Evolutionary conservation across 2,113 vertebrate species (phyloP).

Genomic region (Varanus komodoensis): DNA sequence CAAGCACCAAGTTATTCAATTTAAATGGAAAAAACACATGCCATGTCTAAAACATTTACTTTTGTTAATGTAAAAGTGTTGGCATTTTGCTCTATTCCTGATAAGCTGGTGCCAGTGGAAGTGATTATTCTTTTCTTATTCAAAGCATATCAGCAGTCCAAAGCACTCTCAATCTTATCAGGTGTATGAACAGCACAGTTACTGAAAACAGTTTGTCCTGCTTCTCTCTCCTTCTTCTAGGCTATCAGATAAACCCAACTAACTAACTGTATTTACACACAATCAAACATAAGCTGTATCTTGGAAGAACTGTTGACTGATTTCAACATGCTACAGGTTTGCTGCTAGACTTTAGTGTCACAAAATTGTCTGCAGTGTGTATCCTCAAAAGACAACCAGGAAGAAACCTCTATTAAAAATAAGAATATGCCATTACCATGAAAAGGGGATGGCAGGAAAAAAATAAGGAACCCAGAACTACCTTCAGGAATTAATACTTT

Average conservation of each 20-base stretch:
- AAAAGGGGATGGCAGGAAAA: not conserved
- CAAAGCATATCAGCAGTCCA: conserved; percentile 85
- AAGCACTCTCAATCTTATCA: conserved; percentile 86
- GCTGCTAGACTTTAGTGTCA: conserved; percentile 59
- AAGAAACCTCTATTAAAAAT: conserved; percentile 46
- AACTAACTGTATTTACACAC: conserved; percentile 86
- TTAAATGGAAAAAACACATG: conserved; percentile 74
- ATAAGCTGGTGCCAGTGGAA: conserved; percentile 84
- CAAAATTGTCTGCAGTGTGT: conserved; percentile 60
- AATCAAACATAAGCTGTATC: conserved; percentile 77
- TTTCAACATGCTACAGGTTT: conserved; percentile 62
- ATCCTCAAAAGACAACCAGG: conserved; percentile 60
- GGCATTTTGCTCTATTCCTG: conserved; percentile 83
- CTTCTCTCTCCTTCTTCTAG: conserved; percentile 79
- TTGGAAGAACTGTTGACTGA: conserved; percentile 51
- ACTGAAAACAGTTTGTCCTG: conserved; percentile 83
- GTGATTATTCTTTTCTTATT: conserved; percentile 88
- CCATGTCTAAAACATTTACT: conserved; percentile 86
- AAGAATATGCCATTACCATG: conserved; percentile 47
- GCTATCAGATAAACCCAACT: conserved; percentile 83
- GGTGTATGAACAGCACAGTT: conserved; percentile 82
- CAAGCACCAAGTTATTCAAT: conserved; percentile 75
- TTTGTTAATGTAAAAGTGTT: conserved; percentile 84
- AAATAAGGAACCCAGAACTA: not conserved
- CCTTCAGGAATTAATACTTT: not conserved